Conservation (phyloP, 2,113 vertebrate species). For the Ondatra zibethicus region DNA sequence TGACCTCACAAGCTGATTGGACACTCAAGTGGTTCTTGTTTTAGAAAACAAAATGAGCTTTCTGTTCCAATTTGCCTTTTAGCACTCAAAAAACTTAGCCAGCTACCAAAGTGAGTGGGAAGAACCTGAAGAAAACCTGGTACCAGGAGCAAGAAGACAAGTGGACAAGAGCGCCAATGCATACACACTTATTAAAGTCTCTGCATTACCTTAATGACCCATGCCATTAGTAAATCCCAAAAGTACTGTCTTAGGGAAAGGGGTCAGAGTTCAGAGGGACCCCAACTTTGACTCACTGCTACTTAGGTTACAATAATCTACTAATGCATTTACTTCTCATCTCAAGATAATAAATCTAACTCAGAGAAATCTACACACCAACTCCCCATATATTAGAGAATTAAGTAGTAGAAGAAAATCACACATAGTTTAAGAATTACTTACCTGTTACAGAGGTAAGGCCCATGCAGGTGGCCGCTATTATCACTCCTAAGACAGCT, state of each 20-base stretch:
- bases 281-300: slow-evolving; percentile 1
- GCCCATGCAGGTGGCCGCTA: slow-evolving; percentile 96
- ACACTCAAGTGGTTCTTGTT: neutral
- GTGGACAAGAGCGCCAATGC: neutral
- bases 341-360: slow-evolving; percentile 43
- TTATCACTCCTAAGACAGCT: slow-evolving; percentile 94
- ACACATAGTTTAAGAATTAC: neutral
- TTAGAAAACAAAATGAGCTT: slow-evolving; percentile 51
- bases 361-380: slow-evolving; percentile 46
- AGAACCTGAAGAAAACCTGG: neutral
- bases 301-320: slow-evolving; percentile 37
- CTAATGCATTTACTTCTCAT: neutral
- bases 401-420: slow-evolving; percentile 17
- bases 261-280: neutral
- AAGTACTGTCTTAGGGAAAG: neutral
- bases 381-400: slow-evolving; percentile 4
- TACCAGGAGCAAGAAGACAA: neutral
- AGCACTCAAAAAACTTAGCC: neutral
- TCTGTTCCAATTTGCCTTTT: neutral
- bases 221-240: neutral
- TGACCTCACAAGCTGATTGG: slow-evolving; percentile 4
- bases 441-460: slow-evolving; percentile 98
- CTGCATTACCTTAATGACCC: neutral
- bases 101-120: slow-evolving; percentile 19
- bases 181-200: neutral